phyloP scores from a whole-genome alignment of 1,140 invertebrate species.

The Planococcus citri region DNA sequence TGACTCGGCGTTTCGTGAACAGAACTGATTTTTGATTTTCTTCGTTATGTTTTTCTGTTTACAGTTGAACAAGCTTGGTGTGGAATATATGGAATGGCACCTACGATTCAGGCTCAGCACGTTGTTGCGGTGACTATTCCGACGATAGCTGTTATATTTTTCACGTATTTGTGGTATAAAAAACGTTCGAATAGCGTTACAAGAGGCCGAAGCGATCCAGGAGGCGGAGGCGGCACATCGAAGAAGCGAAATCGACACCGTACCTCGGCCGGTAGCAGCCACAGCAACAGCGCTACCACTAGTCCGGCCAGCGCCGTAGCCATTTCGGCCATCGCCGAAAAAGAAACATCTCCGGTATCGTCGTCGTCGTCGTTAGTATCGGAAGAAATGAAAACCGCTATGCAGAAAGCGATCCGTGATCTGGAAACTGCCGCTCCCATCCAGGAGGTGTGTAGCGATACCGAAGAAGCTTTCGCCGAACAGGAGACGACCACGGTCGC shows the following conservation, averaged over 20 bases:
- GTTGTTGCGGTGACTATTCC: conserved; percentile 13
- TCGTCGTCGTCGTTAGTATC: neutral
- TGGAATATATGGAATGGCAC: conserved; percentile 17
- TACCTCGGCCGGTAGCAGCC: neutral
- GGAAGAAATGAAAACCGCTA: conserved; percentile 9
- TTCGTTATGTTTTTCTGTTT: neutral
- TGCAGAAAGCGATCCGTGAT: conserved; percentile 20
- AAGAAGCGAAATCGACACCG: neutral
- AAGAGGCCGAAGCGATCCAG: neutral
- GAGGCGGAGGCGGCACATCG: neutral
- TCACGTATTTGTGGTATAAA: conserved; percentile 11
- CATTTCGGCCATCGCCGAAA: too few relatives aligned
- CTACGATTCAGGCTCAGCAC: conserved; percentile 5
- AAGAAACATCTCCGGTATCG: neutral
- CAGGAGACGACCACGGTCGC: neutral
- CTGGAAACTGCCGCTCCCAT: conserved; percentile 17
- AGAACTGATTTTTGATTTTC: too few relatives aligned
- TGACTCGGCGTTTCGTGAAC: neutral
- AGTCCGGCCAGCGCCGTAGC: neutral
- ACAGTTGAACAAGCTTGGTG: conserved; percentile 16
- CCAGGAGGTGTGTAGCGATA: conserved; percentile 5
- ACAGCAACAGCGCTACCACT: neutral
- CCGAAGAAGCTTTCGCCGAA: neutral
- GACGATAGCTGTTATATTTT: conserved; percentile 9
- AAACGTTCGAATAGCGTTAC: conserved; percentile 14